Evolutionary conservation across 1,140 invertebrate species (phyloP).

Genomic region (Dendrolimus punctatus): DNA sequence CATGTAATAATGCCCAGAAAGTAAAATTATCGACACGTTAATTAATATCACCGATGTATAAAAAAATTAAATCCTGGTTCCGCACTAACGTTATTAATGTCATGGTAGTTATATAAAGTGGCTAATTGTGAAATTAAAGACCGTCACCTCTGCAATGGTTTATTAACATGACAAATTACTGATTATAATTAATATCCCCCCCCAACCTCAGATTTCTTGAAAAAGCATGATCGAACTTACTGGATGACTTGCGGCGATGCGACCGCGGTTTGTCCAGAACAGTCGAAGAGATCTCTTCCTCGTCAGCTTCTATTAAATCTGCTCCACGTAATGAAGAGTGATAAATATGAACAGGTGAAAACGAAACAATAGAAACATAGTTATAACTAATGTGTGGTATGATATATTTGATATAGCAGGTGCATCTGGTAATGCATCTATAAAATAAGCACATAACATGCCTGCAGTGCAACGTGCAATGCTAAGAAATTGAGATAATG

Average conservation of each 20-base stretch:
- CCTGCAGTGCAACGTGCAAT: background rate
- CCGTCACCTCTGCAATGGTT: slow-evolving; percentile 14
- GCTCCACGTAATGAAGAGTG: slow-evolving; percentile 39
- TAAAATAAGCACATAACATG: slow-evolving; percentile 26
- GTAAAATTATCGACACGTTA: too few relatives aligned
- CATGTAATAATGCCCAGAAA: too few relatives aligned
- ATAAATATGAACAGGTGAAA: slow-evolving; percentile 44
- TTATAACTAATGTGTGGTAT: slow-evolving; percentile 9
- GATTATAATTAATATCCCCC: slow-evolving; percentile 4
- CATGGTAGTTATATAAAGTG: too few relatives aligned
- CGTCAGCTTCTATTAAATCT: slow-evolving; percentile 72
- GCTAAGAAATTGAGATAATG: background rate
- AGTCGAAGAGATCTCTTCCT: slow-evolving; percentile 67
- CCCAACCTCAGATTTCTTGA: background rate
- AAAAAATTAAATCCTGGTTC: too few relatives aligned
- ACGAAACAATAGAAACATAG: slow-evolving; percentile 13
- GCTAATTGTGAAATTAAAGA: background rate
- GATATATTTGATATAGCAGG: slow-evolving; percentile 12
- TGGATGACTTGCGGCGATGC: slow-evolving; percentile 65
- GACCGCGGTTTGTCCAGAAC: slow-evolving; percentile 55
- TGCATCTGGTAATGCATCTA: slow-evolving; percentile 9
- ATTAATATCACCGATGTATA: too few relatives aligned
- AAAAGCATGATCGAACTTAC: slow-evolving; percentile 50
- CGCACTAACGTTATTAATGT: too few relatives aligned
- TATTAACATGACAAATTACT: slow-evolving; percentile 2